Base-by-base conservation (phyloP, 2,888 invertebrate species). In the Melieria crassipennis region DNA sequence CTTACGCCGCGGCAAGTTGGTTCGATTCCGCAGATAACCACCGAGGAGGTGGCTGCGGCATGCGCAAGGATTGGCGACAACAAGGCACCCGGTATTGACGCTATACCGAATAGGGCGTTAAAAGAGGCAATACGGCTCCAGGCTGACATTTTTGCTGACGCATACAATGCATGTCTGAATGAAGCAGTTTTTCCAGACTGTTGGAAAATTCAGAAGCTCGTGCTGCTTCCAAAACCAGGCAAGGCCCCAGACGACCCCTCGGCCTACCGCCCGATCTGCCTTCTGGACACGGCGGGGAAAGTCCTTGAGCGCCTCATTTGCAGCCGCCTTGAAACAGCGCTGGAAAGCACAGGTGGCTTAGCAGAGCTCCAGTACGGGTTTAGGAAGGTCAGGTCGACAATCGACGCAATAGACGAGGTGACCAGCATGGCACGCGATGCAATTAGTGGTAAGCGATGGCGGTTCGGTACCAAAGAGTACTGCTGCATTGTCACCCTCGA, bases 361-460 rank as follows among this genome's bases (percentile, higher is more conserved):
- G 50, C 48, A 3, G 45, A 57, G n/a, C 57, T 52, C 5, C 70
- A 73, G 63, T 67, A 56, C 10, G 70, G 70, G 11, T 73, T 70
- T 13, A 55, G 65, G 9, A 58, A 56, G 43, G 48, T n/a, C 10
- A 69, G 13, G 64, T 71, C 69, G 1, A 69, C 55, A n/a, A n/a
- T 68, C 2, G 56, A 64, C 30, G 68, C 64, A 4, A 55, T 71
- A 13, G 55, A 52, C 6, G 43, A 45, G 4, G n/a, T n/a, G n/a
- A n/a, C n/a, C n/a, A n/a, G n/a, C n/a, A n/a, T n/a, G n/a, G n/a
- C n/a, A n/a, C n/a, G n/a, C n/a, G n/a, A n/a, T n/a, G n/a, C n/a
- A n/a, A n/a, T n/a, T n/a, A n/a, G n/a, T n/a, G n/a, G n/a, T n/a
- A n/a, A n/a, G n/a, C n/a, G n/a, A n/a, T n/a, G n/a, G n/a, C n/a